These are phyloP conservation scores for Kryptopterus vitreolus DNA, from an alignment of 2,797 vertebrate genomes.

Conservation along the genomic window DNA sequence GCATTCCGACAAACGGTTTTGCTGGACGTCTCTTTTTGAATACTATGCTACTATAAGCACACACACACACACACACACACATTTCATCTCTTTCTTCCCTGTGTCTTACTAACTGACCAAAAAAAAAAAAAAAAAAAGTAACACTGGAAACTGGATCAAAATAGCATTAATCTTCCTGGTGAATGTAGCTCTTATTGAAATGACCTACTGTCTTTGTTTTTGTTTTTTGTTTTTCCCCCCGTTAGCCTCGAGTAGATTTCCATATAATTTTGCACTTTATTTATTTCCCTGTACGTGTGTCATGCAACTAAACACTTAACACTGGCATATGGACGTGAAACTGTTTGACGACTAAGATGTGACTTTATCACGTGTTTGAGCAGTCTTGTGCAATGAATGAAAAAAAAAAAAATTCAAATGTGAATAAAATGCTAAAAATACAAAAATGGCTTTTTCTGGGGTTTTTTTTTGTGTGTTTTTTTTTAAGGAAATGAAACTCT, in stretches of 20 bases:
- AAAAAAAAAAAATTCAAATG: constrained; percentile 74
- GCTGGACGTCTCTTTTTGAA: not conserved
- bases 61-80: no score
- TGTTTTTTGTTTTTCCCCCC: constrained; percentile 17
- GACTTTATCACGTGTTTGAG: constrained; percentile 84
- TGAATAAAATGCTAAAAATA: constrained; percentile 77
- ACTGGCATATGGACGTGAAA: constrained; percentile 72
- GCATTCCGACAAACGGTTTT: not conserved
- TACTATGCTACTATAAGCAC: constrained; percentile 12
- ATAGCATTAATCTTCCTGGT: constrained; percentile 41
- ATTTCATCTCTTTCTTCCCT: constrained; percentile 21
- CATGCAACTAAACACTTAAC: constrained; percentile 72
- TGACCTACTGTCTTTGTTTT: constrained; percentile 34
- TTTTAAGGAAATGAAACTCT: not conserved
- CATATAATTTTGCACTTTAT: constrained; percentile 68
- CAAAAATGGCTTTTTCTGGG: constrained; percentile 66
- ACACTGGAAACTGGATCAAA: constrained; percentile 42
- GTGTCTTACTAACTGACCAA: constrained; percentile 22
- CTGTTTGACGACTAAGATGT: constrained; percentile 76
- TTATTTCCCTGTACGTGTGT: constrained; percentile 70
- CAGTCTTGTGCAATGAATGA: constrained; percentile 82
- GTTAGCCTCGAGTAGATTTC: constrained; percentile 46
- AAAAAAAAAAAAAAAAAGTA: not conserved
- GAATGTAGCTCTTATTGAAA: constrained; percentile 36
- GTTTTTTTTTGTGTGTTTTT: constrained; percentile 18